Percentiles rank a stretch among this genome's conserved stretches.
Evolutionary conservation across 1,140 invertebrate genomes (phyloP).

Genomic region (Drosophila busckii): DNA sequence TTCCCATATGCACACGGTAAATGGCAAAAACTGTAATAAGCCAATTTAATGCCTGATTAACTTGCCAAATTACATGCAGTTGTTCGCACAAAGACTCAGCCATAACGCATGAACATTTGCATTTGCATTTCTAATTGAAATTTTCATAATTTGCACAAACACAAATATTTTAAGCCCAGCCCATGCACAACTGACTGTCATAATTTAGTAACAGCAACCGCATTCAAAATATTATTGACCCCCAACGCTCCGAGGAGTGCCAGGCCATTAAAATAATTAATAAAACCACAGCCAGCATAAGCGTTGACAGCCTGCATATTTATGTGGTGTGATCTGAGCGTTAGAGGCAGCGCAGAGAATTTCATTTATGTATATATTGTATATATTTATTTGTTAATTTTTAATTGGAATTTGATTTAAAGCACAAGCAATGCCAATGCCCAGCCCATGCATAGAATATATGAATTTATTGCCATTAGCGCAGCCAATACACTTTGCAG

Average conservation of each 20-base stretch:
- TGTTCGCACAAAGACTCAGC: too few relatives aligned
- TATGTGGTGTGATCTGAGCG: conserved; percentile 34
- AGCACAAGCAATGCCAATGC: conserved; percentile 65
- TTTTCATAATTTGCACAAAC: too few relatives aligned
- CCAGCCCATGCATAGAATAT: conserved; percentile 20
- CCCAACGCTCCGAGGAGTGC: too few relatives aligned
- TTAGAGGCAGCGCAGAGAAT: neutral
- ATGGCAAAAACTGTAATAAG: conserved; percentile 40
- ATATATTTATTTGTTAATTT: conserved; percentile 6
- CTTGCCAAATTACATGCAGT: conserved; percentile 48
- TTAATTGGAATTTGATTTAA: conserved; percentile 16
- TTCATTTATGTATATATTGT: neutral
- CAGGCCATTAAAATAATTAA: too few relatives aligned
- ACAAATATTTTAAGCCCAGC: conserved; percentile 19
- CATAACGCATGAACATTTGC: too few relatives aligned
- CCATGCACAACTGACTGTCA: too few relatives aligned
- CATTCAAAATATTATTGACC: conserved; percentile 15
- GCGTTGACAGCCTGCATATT: conserved; percentile 57
- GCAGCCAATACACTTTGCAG: conserved; percentile 32
- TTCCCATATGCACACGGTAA: neutral
- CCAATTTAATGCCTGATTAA: conserved; percentile 70
- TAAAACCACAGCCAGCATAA: too few relatives aligned
- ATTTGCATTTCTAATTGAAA: conserved; percentile 13
- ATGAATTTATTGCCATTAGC: conserved; percentile 40
- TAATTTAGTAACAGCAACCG: conserved; percentile 5